Conservation (phyloP, 1,140 invertebrate genomes). For the Drosophila kanapiae region DNA sequence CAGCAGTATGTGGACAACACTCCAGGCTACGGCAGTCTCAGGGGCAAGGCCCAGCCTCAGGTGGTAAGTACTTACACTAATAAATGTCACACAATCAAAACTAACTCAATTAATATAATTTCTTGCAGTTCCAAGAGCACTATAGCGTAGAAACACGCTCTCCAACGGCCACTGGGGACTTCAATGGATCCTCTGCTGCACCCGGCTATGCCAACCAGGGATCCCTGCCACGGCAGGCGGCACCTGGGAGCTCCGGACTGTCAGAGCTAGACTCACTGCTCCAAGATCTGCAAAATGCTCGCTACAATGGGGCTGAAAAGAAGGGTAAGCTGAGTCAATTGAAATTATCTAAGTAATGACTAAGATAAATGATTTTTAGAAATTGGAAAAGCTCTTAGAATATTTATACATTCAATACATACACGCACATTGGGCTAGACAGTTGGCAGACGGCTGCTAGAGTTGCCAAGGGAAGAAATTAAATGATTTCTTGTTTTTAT, state of each 20-base stretch:
- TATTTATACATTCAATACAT: background rate
- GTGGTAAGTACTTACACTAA: slow-evolving; percentile 72
- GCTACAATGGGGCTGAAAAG: slow-evolving; percentile 87
- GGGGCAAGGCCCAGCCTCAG: slow-evolving; percentile 80
- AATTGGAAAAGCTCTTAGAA: background rate
- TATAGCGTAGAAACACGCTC: slow-evolving; percentile 87
- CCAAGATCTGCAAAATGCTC: slow-evolving; percentile 95
- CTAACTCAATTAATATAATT: background rate
- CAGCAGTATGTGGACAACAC: slow-evolving; percentile 85
- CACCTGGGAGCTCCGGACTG: slow-evolving; percentile 87
- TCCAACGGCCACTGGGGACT: slow-evolving; percentile 51
- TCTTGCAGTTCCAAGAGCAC: slow-evolving; percentile 87
- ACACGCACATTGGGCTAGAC: background rate
- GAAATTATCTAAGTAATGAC: too few species aligned
- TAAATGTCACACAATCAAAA: background rate
- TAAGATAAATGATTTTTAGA: background rate
- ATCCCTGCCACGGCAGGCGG: slow-evolving; percentile 64
- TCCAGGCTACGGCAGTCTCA: slow-evolving; percentile 90
- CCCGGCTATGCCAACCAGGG: slow-evolving; percentile 73
- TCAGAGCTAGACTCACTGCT: slow-evolving; percentile 96
- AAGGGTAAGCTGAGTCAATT: slow-evolving; percentile 47
- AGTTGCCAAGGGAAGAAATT: background rate
- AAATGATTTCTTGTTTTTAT: background rate
- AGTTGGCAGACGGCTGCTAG: background rate
- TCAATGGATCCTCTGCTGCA: slow-evolving; percentile 59